Evolutionary conservation across 2,797 vertebrate genomes (phyloP).

Genomic region (Neostethus bicornis): DNA sequence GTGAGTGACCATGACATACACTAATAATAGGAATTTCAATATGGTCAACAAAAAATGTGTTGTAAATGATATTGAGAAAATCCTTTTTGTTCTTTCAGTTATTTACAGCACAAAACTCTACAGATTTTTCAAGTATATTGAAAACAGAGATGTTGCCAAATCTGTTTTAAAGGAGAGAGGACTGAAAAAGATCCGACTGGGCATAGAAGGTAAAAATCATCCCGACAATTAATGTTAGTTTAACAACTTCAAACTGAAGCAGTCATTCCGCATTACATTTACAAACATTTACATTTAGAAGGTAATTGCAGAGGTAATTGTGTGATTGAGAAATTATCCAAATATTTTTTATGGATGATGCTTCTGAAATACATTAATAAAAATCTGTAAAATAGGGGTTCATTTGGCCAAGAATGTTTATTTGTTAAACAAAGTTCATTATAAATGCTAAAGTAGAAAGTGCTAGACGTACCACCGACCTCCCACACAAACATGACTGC

Average conservation of each 20-base stretch:
- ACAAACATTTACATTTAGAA: not conserved
- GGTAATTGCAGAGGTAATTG: not conserved
- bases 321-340: not conserved
- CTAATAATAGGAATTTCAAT: not conserved
- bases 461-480: too few species aligned
- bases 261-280: not conserved
- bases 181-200: constrained; percentile 96
- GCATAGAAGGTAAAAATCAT: constrained; percentile 92
- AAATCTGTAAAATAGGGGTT: too few species aligned
- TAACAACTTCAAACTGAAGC: not conserved
- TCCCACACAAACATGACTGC: too few species aligned
- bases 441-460: too few species aligned
- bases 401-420: too few species aligned
- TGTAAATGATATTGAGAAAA: not conserved
- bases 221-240: not conserved
- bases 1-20: constrained; percentile 75
- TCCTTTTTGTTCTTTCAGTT: constrained; percentile 81
- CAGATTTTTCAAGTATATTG: constrained; percentile 99
- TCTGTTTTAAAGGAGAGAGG: constrained; percentile 97
- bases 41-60: not conserved
- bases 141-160: constrained; percentile 98
- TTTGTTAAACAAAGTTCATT: too few species aligned
- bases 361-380: too few species aligned
- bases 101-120: constrained; percentile 99
- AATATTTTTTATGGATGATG: too few species aligned